Base-by-base conservation (phyloP, 2,113 vertebrate genomes). In the Ibidorhyncha struthersii region DNA sequence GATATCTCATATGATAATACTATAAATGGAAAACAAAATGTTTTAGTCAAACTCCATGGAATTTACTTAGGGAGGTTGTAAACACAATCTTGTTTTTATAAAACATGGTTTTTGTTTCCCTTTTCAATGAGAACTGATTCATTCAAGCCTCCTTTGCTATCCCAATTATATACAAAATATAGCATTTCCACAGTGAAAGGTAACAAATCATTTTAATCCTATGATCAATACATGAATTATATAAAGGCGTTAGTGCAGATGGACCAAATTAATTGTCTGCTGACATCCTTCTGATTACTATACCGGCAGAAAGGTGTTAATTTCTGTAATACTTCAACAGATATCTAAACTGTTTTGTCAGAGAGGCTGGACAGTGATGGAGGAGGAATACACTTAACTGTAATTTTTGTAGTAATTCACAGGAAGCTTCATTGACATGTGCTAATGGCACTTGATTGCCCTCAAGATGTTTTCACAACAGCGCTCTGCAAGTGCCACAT, bases 171-270 rank as follows among this genome's bases (percentile, higher is more conserved):
- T 32, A 4, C 34, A 61, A 23, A 30, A 74, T 69, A 47, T 14
- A 86, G 15, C 69, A 66, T 83, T 92, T 96, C 34, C 63, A 49
- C 40, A 88, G 56, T 67, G 63, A 96, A 81, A 43, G 55, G n/a
- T 82, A 96, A 94, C 43, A 29, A 76, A 94, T 93, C 1, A 81
- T 93, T 93, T 92, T 65, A 96, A 78, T 97, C 95, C 95, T 94
- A 92, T 98, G 98, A 98, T 98, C 98, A 98, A 98, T 96, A 97
- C 96, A 98, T 98, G 98, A 98, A 98, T 99, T 98, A 98, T 98
- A 97, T 97, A 98, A 98, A 98, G 97, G 94, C 45, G 34, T 96
- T 97, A 97, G 97, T 98, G 97, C 97, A 98, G 97, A 98, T 97
- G 97, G 97, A 99, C 98, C 97, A 98, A 98, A 99, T 98, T 98